Conservation (phyloP, 2,888 invertebrate species). For the Epinotia ramella region DNA sequence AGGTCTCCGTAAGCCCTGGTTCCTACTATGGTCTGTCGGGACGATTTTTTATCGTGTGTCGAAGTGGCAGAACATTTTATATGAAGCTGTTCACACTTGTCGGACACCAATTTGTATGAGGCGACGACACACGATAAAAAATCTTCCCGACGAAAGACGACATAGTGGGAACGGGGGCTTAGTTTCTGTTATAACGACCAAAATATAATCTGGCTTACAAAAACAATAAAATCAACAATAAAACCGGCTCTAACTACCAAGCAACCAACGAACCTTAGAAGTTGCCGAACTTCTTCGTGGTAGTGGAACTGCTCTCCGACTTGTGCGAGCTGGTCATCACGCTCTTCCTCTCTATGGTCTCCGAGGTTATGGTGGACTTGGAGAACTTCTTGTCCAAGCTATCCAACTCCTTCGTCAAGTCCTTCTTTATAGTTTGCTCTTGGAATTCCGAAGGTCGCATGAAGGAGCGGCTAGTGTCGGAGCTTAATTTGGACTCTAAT, state of each 20-base stretch:
- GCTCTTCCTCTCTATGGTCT: conserved; percentile 88
- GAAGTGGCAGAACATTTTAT: too few species aligned
- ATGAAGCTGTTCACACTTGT: too few species aligned
- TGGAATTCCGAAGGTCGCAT: conserved; percentile 83
- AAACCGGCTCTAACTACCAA: conserved; percentile 48
- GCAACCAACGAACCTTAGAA: conserved; percentile 65
- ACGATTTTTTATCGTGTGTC: too few species aligned
- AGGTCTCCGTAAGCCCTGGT: too few species aligned
- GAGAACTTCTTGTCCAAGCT: conserved; percentile 87
- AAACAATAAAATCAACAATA: not conserved
- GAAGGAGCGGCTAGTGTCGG: conserved; percentile 80
- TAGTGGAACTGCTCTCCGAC: conserved; percentile 84
- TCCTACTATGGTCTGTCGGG: too few species aligned
- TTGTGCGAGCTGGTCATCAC: conserved; percentile 87
- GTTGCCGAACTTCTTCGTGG: conserved; percentile 84
- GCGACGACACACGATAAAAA: too few species aligned
- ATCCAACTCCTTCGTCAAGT: conserved; percentile 81
- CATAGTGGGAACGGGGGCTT: too few species aligned
- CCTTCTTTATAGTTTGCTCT: conserved; percentile 68
- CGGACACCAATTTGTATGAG: too few species aligned
- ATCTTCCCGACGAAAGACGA: too few species aligned
- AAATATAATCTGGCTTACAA: conserved; percentile 1
- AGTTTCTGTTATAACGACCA: not conserved
- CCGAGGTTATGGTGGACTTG: conserved; percentile 88
- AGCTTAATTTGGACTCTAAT: conserved; percentile 76